Evolutionary conservation across 2,888 invertebrate genomes (phyloP).

Genomic region (Charanyca ferruginea): DNA sequence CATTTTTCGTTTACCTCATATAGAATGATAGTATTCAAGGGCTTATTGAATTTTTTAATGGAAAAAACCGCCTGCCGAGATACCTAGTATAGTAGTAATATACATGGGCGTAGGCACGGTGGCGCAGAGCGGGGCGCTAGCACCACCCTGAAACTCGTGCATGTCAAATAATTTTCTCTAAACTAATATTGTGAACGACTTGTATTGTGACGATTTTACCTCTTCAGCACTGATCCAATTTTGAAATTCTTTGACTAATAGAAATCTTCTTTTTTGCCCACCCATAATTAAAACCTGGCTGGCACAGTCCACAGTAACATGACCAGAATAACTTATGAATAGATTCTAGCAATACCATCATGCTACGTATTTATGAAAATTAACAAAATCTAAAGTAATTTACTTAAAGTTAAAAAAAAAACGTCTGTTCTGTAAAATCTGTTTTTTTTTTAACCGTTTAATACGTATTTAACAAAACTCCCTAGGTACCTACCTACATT

Average conservation of each 20-base stretch:
- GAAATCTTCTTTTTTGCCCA: neutral
- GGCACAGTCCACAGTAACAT: neutral
- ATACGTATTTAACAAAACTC: neutral
- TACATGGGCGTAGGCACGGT: neutral
- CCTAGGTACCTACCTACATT: neutral
- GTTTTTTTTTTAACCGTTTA: too few species aligned
- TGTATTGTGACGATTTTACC: too few species aligned
- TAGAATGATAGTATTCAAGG: constrained; percentile 40
- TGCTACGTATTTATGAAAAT: constrained; percentile 4
- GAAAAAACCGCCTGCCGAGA: neutral
- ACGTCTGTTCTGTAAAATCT: too few species aligned
- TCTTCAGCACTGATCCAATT: neutral
- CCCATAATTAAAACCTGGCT: too few species aligned
- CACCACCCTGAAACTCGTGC: too few species aligned
- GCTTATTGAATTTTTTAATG: constrained; percentile 17
- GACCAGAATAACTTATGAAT: constrained; percentile 26
- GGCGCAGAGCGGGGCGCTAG: neutral
- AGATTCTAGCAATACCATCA: neutral
- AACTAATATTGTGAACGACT: neutral
- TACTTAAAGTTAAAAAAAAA: too few species aligned
- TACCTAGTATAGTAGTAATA: neutral
- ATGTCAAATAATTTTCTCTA: neutral
- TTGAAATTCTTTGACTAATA: too few species aligned
- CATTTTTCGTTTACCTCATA: constrained; percentile 12
- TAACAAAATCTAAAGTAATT: too few species aligned